A percentile compares a stretch with the other conserved stretches of the same genome.
phyloP scores from a whole-genome alignment of 92 coral and sea anemone species.

The Epizoanthus ramosus region DNA sequence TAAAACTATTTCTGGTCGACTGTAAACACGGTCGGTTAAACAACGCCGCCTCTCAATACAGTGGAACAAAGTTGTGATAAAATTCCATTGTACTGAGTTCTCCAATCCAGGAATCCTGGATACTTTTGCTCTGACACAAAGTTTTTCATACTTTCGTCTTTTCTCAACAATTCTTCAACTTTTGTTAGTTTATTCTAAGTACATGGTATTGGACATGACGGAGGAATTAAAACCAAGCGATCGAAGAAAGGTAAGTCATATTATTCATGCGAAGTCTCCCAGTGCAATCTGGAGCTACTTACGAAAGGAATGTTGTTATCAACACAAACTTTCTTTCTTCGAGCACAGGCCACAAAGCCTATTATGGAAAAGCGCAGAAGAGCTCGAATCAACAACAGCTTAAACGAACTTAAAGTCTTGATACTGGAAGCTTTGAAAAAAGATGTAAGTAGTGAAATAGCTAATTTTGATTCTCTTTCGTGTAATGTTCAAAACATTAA shows the following conservation, averaged over 20 bases:
- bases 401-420: conserved; percentile 70
- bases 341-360: conserved; percentile 76
- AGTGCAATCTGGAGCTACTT: neutral
- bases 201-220: conserved; percentile 35
- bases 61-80: conserved; percentile 8
- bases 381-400: conserved; percentile 77
- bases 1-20: conserved; percentile 53
- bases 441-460: conserved; percentile 62
- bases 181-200: neutral
- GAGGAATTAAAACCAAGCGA: conserved; percentile 50
- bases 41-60: conserved; percentile 14
- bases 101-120: neutral
- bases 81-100: neutral
- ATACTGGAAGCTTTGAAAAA: conserved; percentile 76
- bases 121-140: neutral
- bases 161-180: neutral
- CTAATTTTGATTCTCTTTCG: neutral
- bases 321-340: neutral
- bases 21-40: conserved; percentile 56
- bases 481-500: no score
- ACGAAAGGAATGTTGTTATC: no score
- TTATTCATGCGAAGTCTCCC: neutral
- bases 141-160: neutral
- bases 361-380: conserved; percentile 82
- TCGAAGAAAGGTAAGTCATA: conserved; percentile 53